Percentiles rank a stretch among this genome's conserved stretches.
These are phyloP conservation scores for Anableps anableps DNA, from an alignment of 2,797 vertebrate genomes.

Conservation along the genomic window DNA sequence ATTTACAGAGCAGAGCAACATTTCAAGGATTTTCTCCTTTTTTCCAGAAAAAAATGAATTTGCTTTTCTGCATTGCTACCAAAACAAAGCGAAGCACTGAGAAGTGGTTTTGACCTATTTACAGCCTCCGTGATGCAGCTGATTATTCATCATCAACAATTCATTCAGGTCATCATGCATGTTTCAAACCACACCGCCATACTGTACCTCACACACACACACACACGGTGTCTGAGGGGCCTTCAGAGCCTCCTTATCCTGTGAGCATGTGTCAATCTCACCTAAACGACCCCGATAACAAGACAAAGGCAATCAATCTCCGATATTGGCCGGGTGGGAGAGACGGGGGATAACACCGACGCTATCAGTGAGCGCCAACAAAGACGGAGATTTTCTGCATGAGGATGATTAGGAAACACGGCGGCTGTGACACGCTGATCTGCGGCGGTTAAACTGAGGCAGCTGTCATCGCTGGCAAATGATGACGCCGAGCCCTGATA, in stretches of 20 bases:
- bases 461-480: constrained; percentile 67
- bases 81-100: constrained; percentile 19
- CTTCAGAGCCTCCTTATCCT: constrained; percentile 59
- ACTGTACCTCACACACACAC: constrained; percentile 11
- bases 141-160: constrained; percentile 72
- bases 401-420: constrained; percentile 64
- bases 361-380: constrained; percentile 60
- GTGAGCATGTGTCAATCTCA: constrained; percentile 65
- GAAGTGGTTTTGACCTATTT: constrained; percentile 64
- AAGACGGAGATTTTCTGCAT: constrained; percentile 57
- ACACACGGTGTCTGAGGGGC: constrained; percentile 14
- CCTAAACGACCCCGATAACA: constrained; percentile 68
- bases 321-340: constrained; percentile 63
- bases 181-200: constrained; percentile 50
- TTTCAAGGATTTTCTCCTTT: not conserved
- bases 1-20: not conserved
- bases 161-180: constrained; percentile 68
- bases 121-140: constrained; percentile 51
- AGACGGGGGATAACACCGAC: constrained; percentile 47
- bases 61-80: not conserved
- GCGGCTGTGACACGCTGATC: constrained; percentile 58
- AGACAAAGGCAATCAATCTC: constrained; percentile 76
- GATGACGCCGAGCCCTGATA: constrained; percentile 59
- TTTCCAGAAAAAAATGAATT: not conserved
- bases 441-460: constrained; percentile 57